Percentiles rank a stretch among this genome's conserved stretches.
Conservation (phyloP, 64 coral and sea anemone genomes). For the Montipora sp. region DNA sequence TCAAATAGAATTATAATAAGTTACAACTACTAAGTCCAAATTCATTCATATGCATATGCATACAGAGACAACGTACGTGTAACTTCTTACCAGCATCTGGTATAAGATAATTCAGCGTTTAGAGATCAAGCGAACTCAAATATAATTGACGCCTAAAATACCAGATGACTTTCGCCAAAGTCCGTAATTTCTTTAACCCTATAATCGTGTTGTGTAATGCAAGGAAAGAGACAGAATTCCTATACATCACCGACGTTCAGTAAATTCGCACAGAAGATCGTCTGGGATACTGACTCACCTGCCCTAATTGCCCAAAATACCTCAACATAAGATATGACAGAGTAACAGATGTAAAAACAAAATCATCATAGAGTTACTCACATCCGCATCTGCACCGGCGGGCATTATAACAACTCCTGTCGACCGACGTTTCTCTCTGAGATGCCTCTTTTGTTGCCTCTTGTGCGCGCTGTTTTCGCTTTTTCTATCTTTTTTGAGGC, state of each 20-base stretch:
- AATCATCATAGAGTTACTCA: constrained; percentile 52
- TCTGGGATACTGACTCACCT: not conserved
- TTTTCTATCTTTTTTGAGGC: constrained; percentile 94
- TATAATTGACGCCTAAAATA: not conserved
- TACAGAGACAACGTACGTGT: not conserved
- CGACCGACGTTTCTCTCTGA: constrained; percentile 94
- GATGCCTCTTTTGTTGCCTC: constrained; percentile 86
- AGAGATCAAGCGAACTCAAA: not conserved
- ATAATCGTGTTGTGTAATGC: constrained; percentile 8
- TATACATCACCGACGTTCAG: not conserved
- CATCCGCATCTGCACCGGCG: constrained; percentile 74
- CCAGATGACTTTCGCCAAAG: not conserved
- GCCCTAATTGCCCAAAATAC: constrained; percentile 1
- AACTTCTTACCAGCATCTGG: not conserved
- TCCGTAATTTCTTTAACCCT: not conserved
- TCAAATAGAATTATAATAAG: constrained; percentile 33
- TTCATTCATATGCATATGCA: not conserved
- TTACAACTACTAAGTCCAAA: not conserved
- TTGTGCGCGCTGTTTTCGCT: constrained; percentile 82
- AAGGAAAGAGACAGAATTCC: constrained; percentile 21
- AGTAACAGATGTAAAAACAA: not conserved
- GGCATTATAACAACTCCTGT: constrained; percentile 99
- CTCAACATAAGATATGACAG: not conserved
- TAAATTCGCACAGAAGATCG: not conserved
- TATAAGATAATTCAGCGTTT: not conserved